These are phyloP conservation scores for Ciconia boyciana DNA, from an alignment of 2,113 vertebrate species.

Conservation along the genomic window DNA sequence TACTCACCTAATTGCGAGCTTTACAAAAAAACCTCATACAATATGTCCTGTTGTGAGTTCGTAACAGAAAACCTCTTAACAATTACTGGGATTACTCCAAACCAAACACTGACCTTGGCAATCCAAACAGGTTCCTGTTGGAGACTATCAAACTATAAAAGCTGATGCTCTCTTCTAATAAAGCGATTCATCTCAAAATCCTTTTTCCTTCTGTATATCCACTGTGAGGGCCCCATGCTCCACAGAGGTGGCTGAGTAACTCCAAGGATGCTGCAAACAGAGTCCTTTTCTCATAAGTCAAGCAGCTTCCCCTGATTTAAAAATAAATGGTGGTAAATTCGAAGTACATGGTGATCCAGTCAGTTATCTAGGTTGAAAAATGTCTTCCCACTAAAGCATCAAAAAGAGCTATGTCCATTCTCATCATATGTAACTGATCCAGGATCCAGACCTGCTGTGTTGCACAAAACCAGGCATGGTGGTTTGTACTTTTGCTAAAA, in stretches of 20 bases:
- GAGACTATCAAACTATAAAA: not conserved
- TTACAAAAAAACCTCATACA: not conserved
- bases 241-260: not conserved
- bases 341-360: not conserved
- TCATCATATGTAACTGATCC: not conserved
- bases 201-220: not conserved
- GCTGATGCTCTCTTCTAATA: not conserved
- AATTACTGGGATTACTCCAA: not conserved
- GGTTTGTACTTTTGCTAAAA: not conserved
- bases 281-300: not conserved
- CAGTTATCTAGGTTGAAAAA: not conserved
- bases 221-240: not conserved
- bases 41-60: not conserved
- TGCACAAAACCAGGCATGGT: not conserved
- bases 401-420: not conserved
- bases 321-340: not conserved
- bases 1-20: conserved; percentile 65
- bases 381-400: not conserved
- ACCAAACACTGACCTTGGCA: conserved; percentile 3
- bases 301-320: not conserved
- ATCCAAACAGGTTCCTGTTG: not conserved
- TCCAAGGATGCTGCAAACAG: not conserved
- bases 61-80: conserved; percentile 10
- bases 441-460: not conserved
- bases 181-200: not conserved